These are phyloP conservation scores for Falco punctatus DNA, from an alignment of 2,113 vertebrate species.

Conservation along the genomic window DNA sequence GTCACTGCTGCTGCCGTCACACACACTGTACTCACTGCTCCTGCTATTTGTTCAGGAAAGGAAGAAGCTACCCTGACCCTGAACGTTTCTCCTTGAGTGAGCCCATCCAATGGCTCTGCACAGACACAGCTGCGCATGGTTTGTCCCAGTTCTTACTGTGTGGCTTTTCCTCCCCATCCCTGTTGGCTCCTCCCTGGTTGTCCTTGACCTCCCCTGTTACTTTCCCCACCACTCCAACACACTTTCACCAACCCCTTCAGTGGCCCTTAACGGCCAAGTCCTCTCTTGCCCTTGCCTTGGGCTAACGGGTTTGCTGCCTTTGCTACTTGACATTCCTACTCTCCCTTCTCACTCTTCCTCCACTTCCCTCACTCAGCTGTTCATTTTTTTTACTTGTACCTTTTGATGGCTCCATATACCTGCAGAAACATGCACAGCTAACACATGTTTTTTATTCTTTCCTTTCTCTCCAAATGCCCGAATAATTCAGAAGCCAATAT, in stretches of 20 bases:
- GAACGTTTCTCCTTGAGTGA: neutral
- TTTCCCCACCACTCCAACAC: rapidly evolving
- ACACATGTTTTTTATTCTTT: neutral
- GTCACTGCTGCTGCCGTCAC: neutral
- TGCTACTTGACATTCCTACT: rapidly evolving
- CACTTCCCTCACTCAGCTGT: neutral
- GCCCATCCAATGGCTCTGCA: neutral
- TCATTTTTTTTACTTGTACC: neutral
- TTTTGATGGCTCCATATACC: neutral
- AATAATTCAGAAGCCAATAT: neutral
- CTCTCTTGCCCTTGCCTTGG: neutral
- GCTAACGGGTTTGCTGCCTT: neutral
- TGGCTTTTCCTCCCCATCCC: neutral
- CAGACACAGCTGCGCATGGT: neutral
- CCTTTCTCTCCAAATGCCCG: neutral
- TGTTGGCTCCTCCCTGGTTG: neutral
- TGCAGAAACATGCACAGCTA: neutral
- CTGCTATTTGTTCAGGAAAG: neutral
- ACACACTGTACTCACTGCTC: neutral
- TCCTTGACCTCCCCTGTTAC: too few relatives aligned
- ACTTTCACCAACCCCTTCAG: neutral
- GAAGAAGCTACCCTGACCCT: neutral
- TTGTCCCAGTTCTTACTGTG: rapidly evolving
- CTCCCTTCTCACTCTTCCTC: neutral
- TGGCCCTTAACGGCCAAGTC: neutral